phyloP scores from a whole-genome alignment of 2,888 invertebrate genomes.

The Drepana falcataria region DNA sequence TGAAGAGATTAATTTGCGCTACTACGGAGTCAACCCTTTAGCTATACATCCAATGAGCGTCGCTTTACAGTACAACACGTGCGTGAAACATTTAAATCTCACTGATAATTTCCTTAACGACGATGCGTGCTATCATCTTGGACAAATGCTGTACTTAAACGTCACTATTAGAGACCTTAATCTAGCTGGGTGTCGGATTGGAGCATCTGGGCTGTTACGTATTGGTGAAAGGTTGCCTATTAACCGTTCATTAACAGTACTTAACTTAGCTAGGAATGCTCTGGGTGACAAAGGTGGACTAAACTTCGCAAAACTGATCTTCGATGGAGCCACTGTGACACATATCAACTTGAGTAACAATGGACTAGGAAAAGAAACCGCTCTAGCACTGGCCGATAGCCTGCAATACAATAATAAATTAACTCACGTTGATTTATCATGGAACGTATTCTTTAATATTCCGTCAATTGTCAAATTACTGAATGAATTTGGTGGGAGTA shows the following conservation, averaged over 20 bases:
- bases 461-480: constrained; percentile 29
- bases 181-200: constrained; percentile 38
- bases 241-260: constrained; percentile 24
- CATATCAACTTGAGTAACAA: constrained; percentile 33
- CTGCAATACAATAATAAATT: constrained; percentile 27
- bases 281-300: constrained; percentile 35
- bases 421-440: constrained; percentile 37
- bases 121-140: constrained; percentile 43
- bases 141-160: constrained; percentile 32
- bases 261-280: constrained; percentile 34
- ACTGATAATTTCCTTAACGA: constrained; percentile 38
- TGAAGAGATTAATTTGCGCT: constrained; percentile 32
- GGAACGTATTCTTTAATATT: constrained; percentile 31
- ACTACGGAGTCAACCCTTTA: constrained; percentile 33
- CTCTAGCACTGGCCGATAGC: constrained; percentile 28
- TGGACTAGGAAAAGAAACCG: constrained; percentile 24
- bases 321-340: constrained; percentile 18
- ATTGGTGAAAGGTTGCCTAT: constrained; percentile 21
- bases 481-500: constrained; percentile 21
- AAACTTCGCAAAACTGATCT: constrained; percentile 27
- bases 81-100: constrained; percentile 28
- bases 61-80: constrained; percentile 34
- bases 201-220: constrained; percentile 27
- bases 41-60: constrained; percentile 36
- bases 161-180: constrained; percentile 31